Base-by-base conservation (phyloP, 2,888 invertebrate genomes). In the Lochmaea capreae region DNA sequence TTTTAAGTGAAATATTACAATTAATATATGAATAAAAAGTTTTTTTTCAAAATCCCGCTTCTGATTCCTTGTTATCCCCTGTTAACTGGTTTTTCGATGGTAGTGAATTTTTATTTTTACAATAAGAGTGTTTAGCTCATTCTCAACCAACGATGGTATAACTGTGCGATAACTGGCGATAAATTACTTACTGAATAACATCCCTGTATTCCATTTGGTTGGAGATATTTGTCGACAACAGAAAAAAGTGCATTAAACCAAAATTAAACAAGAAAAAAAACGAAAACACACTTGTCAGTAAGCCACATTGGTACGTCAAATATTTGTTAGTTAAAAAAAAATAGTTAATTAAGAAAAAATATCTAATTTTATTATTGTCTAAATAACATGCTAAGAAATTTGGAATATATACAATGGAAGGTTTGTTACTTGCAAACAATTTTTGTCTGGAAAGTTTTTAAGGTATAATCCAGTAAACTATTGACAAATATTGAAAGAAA, bases 171-270 rank as follows among this genome's bases (percentile, higher is more conserved):
- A 59, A 57, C 62, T 54, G 68, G 42, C 46, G 63, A 61, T 75
- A 73, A 75, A 72, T 89, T 91, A 92, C 92, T 92, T 92, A 92
- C 92, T 90, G 91, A 90, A 90, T 90, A 91, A 90, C 92, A 93
- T 92, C 92, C 93, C 93, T 92, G 89, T 80, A 85, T 89, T 89
- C 88, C 89, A 79, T 33, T 33, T 79, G 83, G 90, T 89, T 84
- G 85, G 85, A 86, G 83, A 85, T 90, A 89, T 90, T 89, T 89
- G 90, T 89, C 88, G 87, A 91, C 90, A 90, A 88, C 88, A 88
- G 87, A 89, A 88, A 80, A 79, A 90, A 89, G 92, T 92, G 92
- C 92, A 91, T 90, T 88, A 90, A 91, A 90, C 89, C 75, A 83
- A 83, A 83, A 78, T 33, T 76, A 79, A 82, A 77, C 71, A 71